Conservation (phyloP, 2,113 vertebrate genomes). For the Labeo catla region DNA sequence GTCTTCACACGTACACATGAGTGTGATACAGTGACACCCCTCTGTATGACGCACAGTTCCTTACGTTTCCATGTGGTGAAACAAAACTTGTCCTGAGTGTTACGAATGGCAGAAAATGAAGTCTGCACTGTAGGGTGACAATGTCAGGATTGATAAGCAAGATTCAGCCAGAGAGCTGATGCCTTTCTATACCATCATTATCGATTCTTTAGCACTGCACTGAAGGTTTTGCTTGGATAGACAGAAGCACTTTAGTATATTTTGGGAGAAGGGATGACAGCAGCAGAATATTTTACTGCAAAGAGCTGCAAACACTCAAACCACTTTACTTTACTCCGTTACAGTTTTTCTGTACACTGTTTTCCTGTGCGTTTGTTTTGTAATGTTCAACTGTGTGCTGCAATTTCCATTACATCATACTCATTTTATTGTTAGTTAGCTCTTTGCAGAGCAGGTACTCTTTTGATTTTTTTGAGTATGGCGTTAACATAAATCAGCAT, state of each 20-base stretch:
- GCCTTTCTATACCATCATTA: background rate
- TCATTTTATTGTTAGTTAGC: background rate
- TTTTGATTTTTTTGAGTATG: background rate
- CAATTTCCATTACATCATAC: background rate
- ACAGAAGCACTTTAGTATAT: background rate
- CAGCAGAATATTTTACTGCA: background rate
- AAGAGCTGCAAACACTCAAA: background rate
- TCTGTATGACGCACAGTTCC: background rate
- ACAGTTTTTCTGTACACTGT: background rate
- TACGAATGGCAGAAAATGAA: background rate
- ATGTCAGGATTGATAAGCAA: background rate
- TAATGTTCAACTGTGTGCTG: background rate
- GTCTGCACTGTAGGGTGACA: background rate
- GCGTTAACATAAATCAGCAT: background rate
- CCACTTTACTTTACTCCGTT: background rate
- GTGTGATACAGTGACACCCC: constrained; percentile 31
- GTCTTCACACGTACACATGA: constrained; percentile 67
- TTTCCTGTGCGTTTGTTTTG: background rate
- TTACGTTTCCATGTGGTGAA: background rate
- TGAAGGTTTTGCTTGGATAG: background rate
- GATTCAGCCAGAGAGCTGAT: background rate
- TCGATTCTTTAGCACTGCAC: background rate
- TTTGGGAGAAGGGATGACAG: background rate
- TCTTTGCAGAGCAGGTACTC: background rate
- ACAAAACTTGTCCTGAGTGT: background rate